Percentiles rank a stretch among this genome's conserved stretches.
Conservation (phyloP, 2,888 invertebrate species). For the Leistus spinibarbis region DNA sequence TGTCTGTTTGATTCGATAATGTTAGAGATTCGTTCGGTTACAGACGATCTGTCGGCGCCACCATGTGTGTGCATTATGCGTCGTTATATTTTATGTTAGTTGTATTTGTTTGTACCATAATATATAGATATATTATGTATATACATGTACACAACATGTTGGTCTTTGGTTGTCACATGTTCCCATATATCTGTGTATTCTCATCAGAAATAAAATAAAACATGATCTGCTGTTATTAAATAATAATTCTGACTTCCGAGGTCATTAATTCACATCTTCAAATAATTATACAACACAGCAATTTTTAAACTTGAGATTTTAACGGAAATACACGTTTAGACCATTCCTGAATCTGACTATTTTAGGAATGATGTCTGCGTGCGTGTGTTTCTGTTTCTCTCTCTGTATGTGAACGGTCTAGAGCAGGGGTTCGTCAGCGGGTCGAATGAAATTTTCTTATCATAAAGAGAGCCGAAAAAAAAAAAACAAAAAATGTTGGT, state of each 20-base stretch:
- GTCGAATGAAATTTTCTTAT: too few relatives aligned
- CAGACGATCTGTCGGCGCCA: neutral
- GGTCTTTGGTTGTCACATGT: neutral
- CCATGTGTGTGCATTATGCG: conserved; percentile 1
- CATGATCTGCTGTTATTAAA: neutral
- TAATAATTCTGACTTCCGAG: neutral
- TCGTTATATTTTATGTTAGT: neutral
- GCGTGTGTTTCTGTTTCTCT: too few relatives aligned
- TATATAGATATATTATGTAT: neutral
- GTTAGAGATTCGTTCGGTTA: neutral
- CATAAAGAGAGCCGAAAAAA: too few relatives aligned
- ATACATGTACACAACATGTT: neutral
- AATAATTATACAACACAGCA: neutral
- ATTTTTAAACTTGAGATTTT: too few relatives aligned
- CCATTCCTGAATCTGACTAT: too few relatives aligned
- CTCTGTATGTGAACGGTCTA: too few relatives aligned
- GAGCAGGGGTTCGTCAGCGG: too few relatives aligned
- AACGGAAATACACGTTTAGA: too few relatives aligned
- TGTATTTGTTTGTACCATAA: neutral
- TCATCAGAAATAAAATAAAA: neutral
- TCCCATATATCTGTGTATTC: neutral
- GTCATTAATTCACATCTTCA: neutral
- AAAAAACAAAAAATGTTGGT: too few relatives aligned
- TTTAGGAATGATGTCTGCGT: too few relatives aligned
- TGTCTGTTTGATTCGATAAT: neutral